Evolutionary conservation across 2,797 vertebrate genomes (phyloP).

Genomic region (Knipowitschia caucasica): DNA sequence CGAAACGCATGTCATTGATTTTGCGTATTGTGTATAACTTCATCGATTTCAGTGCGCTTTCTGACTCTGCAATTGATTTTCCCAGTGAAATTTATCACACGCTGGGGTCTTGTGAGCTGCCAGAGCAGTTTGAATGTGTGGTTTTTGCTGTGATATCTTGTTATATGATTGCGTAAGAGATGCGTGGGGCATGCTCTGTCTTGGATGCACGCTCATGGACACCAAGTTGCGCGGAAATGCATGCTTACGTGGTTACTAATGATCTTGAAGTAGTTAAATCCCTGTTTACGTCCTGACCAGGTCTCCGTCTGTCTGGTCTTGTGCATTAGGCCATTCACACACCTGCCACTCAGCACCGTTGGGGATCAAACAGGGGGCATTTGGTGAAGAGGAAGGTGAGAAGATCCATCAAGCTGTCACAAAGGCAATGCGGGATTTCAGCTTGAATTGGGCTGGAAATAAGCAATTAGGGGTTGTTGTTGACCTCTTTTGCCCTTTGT

Average conservation of each 20-base stretch:
- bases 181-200: slow-evolving; percentile 26
- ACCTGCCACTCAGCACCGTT: slow-evolving; percentile 34
- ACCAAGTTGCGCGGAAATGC: slow-evolving; percentile 29
- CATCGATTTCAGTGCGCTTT: slow-evolving; percentile 13
- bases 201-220: background rate
- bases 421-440: slow-evolving; percentile 17
- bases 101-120: slow-evolving; percentile 14
- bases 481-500: slow-evolving; percentile 7
- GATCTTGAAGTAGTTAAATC: slow-evolving; percentile 62
- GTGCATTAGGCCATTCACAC: slow-evolving; percentile 47
- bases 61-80: slow-evolving; percentile 36
- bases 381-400: background rate
- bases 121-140: slow-evolving; percentile 26
- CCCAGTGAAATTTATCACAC: slow-evolving; percentile 14
- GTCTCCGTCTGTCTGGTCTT: slow-evolving; percentile 52
- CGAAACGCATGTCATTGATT: slow-evolving; percentile 20
- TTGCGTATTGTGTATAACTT: slow-evolving; percentile 25
- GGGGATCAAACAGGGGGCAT: slow-evolving; percentile 1
- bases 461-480: slow-evolving; percentile 17
- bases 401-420: slow-evolving; percentile 35
- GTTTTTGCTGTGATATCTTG: slow-evolving; percentile 20
- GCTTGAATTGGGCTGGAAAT: slow-evolving; percentile 7
- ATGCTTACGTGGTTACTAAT: slow-evolving; percentile 47
- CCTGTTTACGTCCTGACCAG: slow-evolving; percentile 51
- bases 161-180: slow-evolving; percentile 40